Evolutionary conservation across 1,140 invertebrate genomes (phyloP).

Genomic region (Tyrophagus putrescentiae): DNA sequence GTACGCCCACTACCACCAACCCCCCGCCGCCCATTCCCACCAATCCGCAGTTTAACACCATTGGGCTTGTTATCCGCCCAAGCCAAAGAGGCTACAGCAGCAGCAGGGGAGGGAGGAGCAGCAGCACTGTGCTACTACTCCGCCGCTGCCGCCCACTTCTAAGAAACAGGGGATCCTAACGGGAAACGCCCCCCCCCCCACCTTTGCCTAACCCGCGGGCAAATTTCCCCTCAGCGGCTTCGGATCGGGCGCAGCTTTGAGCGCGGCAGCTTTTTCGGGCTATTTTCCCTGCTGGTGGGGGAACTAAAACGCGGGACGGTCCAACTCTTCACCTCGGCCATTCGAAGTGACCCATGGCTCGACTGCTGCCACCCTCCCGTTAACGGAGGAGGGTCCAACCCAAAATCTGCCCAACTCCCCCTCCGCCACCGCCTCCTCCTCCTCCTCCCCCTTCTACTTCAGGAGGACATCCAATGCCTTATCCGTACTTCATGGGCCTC

Average conservation of each 20-base stretch:
- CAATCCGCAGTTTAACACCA: neutral
- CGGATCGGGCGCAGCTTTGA: neutral
- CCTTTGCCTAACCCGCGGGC: slow-evolving; percentile 17
- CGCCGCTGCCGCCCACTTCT: neutral
- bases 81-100: no score
- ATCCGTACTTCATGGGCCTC: no score
- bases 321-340: neutral
- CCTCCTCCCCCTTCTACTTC: no score
- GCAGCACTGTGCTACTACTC: neutral
- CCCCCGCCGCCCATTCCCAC: neutral
- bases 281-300: no score
- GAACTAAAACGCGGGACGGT: neutral
- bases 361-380: no score
- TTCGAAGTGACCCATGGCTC: no score
- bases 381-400: no score
- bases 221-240: neutral
- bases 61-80: no score
- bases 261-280: neutral
- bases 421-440: no score
- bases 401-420: no score
- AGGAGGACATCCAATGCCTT: no score
- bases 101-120: neutral
- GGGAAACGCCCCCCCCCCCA: neutral
- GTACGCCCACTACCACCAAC: neutral
- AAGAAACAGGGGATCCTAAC: no score